These are phyloP conservation scores for Oophaga pumilio DNA, from an alignment of 2,113 vertebrate genomes.

Conservation along the genomic window DNA sequence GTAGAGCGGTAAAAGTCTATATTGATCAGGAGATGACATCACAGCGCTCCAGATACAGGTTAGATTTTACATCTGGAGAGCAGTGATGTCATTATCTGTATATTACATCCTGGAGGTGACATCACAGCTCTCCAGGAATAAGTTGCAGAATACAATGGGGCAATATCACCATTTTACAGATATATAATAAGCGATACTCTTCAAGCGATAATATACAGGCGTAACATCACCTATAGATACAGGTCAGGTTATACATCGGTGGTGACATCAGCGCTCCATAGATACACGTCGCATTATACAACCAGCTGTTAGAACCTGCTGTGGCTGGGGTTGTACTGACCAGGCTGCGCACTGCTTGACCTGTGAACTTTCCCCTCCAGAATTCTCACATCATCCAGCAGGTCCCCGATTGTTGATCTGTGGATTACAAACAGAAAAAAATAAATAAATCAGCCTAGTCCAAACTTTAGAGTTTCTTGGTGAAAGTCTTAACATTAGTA, in stretches of 20 bases:
- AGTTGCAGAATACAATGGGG: not conserved
- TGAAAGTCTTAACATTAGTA: too few species aligned
- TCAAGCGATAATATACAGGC: not conserved
- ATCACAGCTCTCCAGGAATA: not conserved
- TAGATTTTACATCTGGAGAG: not conserved
- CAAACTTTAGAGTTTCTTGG: too few species aligned
- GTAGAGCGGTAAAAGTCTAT: not conserved
- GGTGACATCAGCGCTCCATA: not conserved
- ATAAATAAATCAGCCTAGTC: too few species aligned
- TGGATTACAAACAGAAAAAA: not conserved
- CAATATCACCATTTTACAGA: not conserved
- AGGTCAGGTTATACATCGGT: not conserved
- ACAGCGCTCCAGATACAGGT: not conserved
- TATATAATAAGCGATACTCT: not conserved
- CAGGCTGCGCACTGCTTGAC: conserved; percentile 17
- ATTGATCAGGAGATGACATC: not conserved
- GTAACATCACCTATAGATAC: not conserved
- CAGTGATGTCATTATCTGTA: not conserved
- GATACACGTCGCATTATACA: not conserved
- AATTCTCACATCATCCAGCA: conserved; percentile 74
- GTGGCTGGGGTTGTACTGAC: conserved; percentile 30
- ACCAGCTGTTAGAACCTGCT: too few species aligned
- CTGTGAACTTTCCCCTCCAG: conserved; percentile 60
- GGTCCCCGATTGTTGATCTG: conserved; percentile 69
- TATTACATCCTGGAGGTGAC: not conserved